Conservation (phyloP, 2,113 vertebrate genomes). For the Gracilinanus agilis region DNA sequence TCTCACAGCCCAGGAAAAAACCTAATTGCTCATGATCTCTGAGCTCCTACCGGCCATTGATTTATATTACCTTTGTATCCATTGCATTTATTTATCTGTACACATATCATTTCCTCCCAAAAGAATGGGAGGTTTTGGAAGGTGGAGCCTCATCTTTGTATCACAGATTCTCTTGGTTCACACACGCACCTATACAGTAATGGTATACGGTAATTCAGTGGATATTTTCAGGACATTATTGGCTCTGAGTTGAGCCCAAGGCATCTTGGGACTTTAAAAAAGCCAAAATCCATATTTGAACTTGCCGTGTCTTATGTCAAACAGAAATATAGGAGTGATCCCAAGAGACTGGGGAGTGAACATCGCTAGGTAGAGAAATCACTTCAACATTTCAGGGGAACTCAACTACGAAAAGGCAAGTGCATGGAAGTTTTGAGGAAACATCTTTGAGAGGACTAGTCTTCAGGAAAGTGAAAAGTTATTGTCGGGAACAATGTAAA, state of each 20-base stretch:
- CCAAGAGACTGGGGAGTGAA: not conserved
- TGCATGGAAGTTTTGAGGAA: not conserved
- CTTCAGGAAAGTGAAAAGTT: constrained; percentile 45
- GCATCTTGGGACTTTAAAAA: not conserved
- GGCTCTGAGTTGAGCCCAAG: rapidly evolving
- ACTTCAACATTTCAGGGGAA: not conserved
- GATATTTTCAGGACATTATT: not conserved
- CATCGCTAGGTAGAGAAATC: too few species aligned
- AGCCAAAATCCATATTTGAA: not conserved
- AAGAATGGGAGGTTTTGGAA: not conserved
- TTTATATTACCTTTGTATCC: not conserved
- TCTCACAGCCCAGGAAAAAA: not conserved
- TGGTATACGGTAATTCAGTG: not conserved
- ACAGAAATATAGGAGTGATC: not conserved
- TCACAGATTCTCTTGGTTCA: not conserved
- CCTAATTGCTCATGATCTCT: not conserved
- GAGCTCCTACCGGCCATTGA: not conserved
- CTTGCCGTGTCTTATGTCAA: not conserved
- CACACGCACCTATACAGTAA: not conserved
- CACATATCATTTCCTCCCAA: not conserved
- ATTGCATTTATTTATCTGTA: not conserved
- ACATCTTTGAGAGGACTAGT: not conserved
- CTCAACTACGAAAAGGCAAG: not conserved
- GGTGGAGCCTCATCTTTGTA: not conserved
- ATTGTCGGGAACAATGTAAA: not conserved